Percentiles rank a stretch among this genome's conserved stretches.
Evolutionary conservation across 2,888 invertebrate species (phyloP).

Genomic region (Brachyopa scutellaris): DNA sequence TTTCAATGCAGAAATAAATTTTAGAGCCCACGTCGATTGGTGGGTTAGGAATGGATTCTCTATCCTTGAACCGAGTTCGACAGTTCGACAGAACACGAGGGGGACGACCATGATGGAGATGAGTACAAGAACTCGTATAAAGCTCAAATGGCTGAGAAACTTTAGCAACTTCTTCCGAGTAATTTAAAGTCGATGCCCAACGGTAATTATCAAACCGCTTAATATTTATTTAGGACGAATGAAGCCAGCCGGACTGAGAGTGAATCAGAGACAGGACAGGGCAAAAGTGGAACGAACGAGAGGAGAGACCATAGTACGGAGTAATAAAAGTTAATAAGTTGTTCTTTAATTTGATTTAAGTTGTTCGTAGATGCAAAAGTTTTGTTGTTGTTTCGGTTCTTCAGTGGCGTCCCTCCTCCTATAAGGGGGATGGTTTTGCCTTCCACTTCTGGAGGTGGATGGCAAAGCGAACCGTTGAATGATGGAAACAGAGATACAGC

Average conservation of each 20-base stretch:
- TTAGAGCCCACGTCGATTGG: background rate
- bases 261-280: background rate
- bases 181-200: slow-evolving; percentile 65
- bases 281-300: background rate
- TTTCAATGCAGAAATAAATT: slow-evolving; percentile 30
- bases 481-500: background rate
- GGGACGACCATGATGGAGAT: background rate
- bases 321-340: slow-evolving; percentile 65
- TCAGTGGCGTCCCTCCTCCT: slow-evolving; percentile 16
- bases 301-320: slow-evolving; percentile 4
- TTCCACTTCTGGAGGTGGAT: slow-evolving; percentile 12
- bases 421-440: background rate
- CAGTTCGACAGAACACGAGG: too few species aligned
- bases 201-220: slow-evolving; percentile 71
- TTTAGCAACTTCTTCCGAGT: slow-evolving; percentile 55
- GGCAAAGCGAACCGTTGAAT: slow-evolving; percentile 6
- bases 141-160: slow-evolving; percentile 36
- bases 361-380: slow-evolving; percentile 41
- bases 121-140: background rate
- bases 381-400: too few species aligned
- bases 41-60: too few species aligned
- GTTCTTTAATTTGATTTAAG: slow-evolving; percentile 64
- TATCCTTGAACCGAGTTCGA: too few species aligned
- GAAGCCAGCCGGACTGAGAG: slow-evolving; percentile 44
- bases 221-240: slow-evolving; percentile 59